phyloP scores from a whole-genome alignment of 2,113 vertebrate species.

The Sterna hirundo region DNA sequence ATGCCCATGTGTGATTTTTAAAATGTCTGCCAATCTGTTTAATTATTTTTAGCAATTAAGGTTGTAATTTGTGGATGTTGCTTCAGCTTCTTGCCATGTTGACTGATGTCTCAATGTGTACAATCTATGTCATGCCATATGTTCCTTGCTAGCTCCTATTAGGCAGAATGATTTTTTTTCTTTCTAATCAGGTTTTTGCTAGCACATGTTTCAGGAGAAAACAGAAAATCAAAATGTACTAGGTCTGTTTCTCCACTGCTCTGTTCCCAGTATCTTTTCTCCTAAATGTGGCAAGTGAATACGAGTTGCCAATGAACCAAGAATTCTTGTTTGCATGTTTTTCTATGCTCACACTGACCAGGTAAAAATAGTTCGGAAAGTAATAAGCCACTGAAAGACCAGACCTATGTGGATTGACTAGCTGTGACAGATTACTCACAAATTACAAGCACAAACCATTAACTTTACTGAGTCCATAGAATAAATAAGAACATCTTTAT shows the following conservation, averaged over 20 bases:
- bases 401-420: background rate
- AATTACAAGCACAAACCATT: background rate
- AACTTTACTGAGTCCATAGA: background rate
- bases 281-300: background rate
- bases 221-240: background rate
- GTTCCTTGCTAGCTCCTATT: constrained; percentile 32
- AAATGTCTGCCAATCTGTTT: constrained; percentile 42
- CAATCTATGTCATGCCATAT: constrained; percentile 47
- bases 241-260: background rate
- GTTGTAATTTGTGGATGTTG: constrained; percentile 55
- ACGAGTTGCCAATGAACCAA: background rate
- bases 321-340: background rate
- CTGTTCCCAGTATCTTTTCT: background rate
- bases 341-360: background rate
- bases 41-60: constrained; percentile 64
- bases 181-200: constrained; percentile 18
- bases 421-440: background rate
- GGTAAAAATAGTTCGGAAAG: background rate
- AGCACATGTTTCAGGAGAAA: background rate
- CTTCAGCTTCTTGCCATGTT: constrained; percentile 48
- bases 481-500: background rate
- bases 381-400: background rate
- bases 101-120: constrained; percentile 55
- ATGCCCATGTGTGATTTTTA: background rate
- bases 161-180: constrained; percentile 10